Evolutionary conservation across 2,888 invertebrate genomes (phyloP), one percentile per base, ranked within the genome.

Genomic region (Griposia aprilina): DNA sequence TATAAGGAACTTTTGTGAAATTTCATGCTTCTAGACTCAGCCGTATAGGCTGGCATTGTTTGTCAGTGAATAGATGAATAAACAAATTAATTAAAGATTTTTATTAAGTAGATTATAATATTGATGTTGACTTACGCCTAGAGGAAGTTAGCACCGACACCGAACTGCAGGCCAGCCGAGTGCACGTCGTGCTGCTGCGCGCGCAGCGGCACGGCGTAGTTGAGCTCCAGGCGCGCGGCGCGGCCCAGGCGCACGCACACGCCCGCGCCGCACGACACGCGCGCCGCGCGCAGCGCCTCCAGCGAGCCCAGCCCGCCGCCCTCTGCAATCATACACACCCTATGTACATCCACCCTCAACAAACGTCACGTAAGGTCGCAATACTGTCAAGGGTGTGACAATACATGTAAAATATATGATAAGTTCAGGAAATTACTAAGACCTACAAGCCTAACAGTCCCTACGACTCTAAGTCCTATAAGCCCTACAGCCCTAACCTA

Each of bases 141-240:
- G 41, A 98, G 97, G 95, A 98, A 98, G 90, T 98, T 97, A 62
- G 98, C 97, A 52, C 98, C 99, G 87, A 99, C 97, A 57, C 99
- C 99, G 92, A 99, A 98, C 95, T 99, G 99, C 89, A 99, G 97
- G 65, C 98, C 98, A 20, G 78, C 55, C 11, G 89, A 75, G 60
- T 83, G 75, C 97, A 97, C 73, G 97, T 96, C 75, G 97, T 88
- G 88, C 94, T 96, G 95, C 99, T 99, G 23, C 97, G 97, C 80
- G 97, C 94, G 86, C 97, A 90, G 97, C 83, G 97, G 99, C 91
- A 98, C 95, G 94, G 98, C 98, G 96, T 99, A 99, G 97, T 99
- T 99, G 74, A 99, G 97, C 97, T 99, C 99, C 75, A 99, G 97
- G 78, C 99, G 97, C n/a, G 99, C 99, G 83, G 98, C 98, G 97